Evolutionary conservation across 2,888 invertebrate species (phyloP), one percentile per base, ranked within the genome.

Genomic region (Tachina fera): DNA sequence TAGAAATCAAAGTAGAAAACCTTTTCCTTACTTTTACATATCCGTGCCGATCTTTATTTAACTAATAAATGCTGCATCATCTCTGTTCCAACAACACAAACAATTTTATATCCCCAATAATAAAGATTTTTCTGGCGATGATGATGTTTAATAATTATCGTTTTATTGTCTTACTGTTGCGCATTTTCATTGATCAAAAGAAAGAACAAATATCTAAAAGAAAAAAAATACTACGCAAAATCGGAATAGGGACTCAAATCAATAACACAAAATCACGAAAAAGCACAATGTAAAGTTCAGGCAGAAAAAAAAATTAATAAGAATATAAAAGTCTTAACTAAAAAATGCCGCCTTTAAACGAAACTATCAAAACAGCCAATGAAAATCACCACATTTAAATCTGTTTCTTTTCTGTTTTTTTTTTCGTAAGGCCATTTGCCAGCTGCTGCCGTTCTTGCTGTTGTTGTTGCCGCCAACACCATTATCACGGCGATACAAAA

Each of bases 401-500:
- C 86, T 80, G 86, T 83, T 86, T 68, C 76, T 45, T 58, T 71
- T 61, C 13, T 9, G 41, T 71, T 76, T 71, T 83, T 72, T 77
- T 39, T 58, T 39, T 2, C 31, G 31, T 58, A 79, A 83, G 86
- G 79, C 86, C 86, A 83, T 86, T 86, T 83, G 79, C 83, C 86
- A 86, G 86, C 86, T 86, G 86, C 86, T 77, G 84, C 60, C 70
- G 85, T 60, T n/a, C n/a, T n/a, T 79, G 53, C 67, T 80, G 76
- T 11, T 82, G 68, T 67, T 78, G 77, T 53, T 81, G 85, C 84
- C 88, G 76, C 87, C 87, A 88, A 87, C 86, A 87, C 86, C 85
- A 88, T 84, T 83, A 86, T 70, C 84, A 68, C 71, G 72, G 53
- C 71, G 76, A 86, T 83, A 78, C 60, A 74, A 58, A 82, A 83